Evolutionary conservation across 1,140 invertebrate genomes (phyloP).

Genomic region (Rhagoletis pomonella): DNA sequence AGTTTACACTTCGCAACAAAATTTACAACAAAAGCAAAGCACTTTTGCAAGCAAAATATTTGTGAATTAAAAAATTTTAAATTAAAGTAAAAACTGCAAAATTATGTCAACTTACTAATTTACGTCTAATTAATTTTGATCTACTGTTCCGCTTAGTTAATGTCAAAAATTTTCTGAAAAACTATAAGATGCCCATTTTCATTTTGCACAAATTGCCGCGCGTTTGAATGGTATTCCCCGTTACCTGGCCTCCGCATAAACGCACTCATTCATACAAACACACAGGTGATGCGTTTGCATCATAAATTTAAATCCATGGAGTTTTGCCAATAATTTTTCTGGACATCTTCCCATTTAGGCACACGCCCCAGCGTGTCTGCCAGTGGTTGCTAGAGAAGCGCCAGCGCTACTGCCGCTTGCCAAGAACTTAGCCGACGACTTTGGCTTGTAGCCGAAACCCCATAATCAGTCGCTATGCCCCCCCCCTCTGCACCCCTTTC

Average conservation of each 20-base stretch:
- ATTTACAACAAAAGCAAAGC: no score
- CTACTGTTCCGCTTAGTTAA: background rate
- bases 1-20: no score
- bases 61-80: background rate
- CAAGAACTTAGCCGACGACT: slow-evolving; percentile 44
- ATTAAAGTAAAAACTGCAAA: background rate
- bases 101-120: background rate
- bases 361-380: slow-evolving; percentile 24
- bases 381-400: background rate
- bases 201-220: background rate
- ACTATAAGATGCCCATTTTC: background rate
- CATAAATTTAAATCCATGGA: slow-evolving; percentile 46
- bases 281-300: slow-evolving; percentile 25
- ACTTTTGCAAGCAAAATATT: background rate
- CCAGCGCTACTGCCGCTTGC: background rate
- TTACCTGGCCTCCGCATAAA: background rate
- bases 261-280: background rate
- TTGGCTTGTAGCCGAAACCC: slow-evolving; percentile 40
- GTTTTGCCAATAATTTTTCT: slow-evolving; percentile 52
- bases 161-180: slow-evolving; percentile 8
- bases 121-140: slow-evolving; percentile 13
- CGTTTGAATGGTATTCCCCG: background rate
- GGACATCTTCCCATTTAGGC: slow-evolving; percentile 51
- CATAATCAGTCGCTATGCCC: background rate
- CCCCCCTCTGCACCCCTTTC: background rate